Evolutionary conservation across 2,888 invertebrate genomes (phyloP).

Genomic region (Microctonus aethiopoides): DNA sequence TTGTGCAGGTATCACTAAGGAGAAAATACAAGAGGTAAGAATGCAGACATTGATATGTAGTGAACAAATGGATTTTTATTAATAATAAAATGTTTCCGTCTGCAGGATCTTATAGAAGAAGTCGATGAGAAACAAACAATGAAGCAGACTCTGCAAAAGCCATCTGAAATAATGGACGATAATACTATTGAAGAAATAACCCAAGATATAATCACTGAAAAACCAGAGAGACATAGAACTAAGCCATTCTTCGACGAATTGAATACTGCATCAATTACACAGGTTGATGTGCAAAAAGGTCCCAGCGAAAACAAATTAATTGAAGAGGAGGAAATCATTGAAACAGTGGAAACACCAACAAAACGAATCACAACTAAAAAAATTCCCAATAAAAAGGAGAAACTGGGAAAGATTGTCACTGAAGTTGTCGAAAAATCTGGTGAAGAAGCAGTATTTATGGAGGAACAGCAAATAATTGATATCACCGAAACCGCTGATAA

Average conservation of each 20-base stretch:
- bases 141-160: slow-evolving; percentile 38
- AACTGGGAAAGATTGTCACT: slow-evolving; percentile 53
- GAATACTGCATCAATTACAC: slow-evolving; percentile 37
- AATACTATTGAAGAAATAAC: slow-evolving; percentile 43
- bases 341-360: slow-evolving; percentile 46
- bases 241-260: slow-evolving; percentile 39
- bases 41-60: neutral
- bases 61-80: neutral
- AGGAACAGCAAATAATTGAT: slow-evolving; percentile 54
- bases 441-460: slow-evolving; percentile 53
- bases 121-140: slow-evolving; percentile 35
- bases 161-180: slow-evolving; percentile 54
- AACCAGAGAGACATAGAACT: slow-evolving; percentile 32
- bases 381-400: slow-evolving; percentile 49
- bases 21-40: slow-evolving; percentile 50
- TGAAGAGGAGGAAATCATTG: slow-evolving; percentile 54
- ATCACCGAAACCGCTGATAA: slow-evolving; percentile 49
- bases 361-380: slow-evolving; percentile 42
- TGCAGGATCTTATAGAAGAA: slow-evolving; percentile 45
- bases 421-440: slow-evolving; percentile 46
- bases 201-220: slow-evolving; percentile 38
- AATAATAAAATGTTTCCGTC: neutral
- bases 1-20: slow-evolving; percentile 49
- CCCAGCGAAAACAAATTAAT: slow-evolving; percentile 41
- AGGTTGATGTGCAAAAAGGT: slow-evolving; percentile 34